Evolutionary conservation across 2,797 vertebrate species (phyloP), one percentile per base, ranked within the genome.

Genomic region (Babyrousa celebensis): DNA sequence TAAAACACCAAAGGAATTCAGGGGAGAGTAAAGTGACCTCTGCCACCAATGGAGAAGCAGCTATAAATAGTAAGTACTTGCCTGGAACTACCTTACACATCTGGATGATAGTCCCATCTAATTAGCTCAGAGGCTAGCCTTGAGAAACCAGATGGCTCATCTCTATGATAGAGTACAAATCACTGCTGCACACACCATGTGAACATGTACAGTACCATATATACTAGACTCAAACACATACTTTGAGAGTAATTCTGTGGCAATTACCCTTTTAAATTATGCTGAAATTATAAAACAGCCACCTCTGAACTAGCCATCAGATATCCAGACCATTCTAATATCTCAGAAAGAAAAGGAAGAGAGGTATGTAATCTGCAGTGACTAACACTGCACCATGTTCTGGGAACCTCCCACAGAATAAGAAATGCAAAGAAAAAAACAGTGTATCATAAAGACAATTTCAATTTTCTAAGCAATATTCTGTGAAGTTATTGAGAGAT

Each of bases 201-300:
- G 48, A 87, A 84, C 89, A 60, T 56, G 36, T 43, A 86, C 17
- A 67, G 9, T 40, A 75, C 63, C 72, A 27, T 10, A 60, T 32
- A 86, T 40, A 52, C 48, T 62, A 36, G 12, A 91, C 2, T 77
- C 40, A 48, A 63, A 60, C 10, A 43, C 43, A 16, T 1, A 40
- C 58, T 88, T 88, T 74, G 15, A 96, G 25, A 29, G 68, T 78
- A 70, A 91, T 88, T 95, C 48, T 70, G 14, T 65, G 11, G 77
- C 74, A 79, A 89, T 0, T 56, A 11, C 52, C 60, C 63, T 94
- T 96, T 96, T 92, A 93, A 93, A 86, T 6, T 21, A 83, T 25
- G 67, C 29, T 70, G 36, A 93, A 60, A 48, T 93, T 89, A 74
- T n/a, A 58, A 85, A 77, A 62, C 43, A 85, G 20, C 29, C 54